These are phyloP conservation scores for Calliopsis andreniformis DNA, from an alignment of 1,140 invertebrate genomes.

Conservation along the genomic window DNA sequence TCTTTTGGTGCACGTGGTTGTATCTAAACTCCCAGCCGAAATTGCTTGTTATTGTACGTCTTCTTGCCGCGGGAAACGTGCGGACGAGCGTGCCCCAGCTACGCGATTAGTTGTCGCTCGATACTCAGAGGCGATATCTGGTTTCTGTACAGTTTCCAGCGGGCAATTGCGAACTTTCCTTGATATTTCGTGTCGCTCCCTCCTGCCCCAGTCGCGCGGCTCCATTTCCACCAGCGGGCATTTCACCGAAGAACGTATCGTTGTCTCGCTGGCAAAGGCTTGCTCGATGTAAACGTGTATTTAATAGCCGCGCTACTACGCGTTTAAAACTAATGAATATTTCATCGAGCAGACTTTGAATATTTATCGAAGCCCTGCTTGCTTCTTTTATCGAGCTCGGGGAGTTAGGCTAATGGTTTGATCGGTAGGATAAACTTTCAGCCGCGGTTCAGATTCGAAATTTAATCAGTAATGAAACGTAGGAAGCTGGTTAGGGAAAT, in stretches of 20 bases:
- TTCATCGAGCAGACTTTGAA: conserved; percentile 38
- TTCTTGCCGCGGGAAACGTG: conserved; percentile 33
- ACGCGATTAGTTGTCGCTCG: conserved; percentile 30
- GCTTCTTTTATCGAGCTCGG: conserved; percentile 3
- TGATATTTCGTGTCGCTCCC: conserved; percentile 34
- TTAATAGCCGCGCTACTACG: conserved; percentile 32
- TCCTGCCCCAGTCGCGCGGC: too few species aligned
- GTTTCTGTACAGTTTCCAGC: neutral
- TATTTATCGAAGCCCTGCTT: conserved; percentile 6
- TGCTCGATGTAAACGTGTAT: conserved; percentile 12
- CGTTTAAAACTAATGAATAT: conserved; percentile 54
- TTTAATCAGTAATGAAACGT: too few species aligned
- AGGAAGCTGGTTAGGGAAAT: too few species aligned
- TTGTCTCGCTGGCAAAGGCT: neutral
- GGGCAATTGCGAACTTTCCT: conserved; percentile 61
- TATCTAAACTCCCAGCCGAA: conserved; percentile 57
- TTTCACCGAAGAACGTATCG: neutral
- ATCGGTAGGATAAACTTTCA: too few species aligned
- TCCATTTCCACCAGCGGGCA: neutral
- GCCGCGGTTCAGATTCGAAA: too few species aligned
- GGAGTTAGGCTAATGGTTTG: too few species aligned
- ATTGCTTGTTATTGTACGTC: conserved; percentile 55
- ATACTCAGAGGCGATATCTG: conserved; percentile 25
- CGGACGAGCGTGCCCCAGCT: conserved; percentile 22
- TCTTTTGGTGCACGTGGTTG: conserved; percentile 54